Conservation (phyloP, 2,888 invertebrate genomes). For the Cataglyphis altisquamis region DNA sequence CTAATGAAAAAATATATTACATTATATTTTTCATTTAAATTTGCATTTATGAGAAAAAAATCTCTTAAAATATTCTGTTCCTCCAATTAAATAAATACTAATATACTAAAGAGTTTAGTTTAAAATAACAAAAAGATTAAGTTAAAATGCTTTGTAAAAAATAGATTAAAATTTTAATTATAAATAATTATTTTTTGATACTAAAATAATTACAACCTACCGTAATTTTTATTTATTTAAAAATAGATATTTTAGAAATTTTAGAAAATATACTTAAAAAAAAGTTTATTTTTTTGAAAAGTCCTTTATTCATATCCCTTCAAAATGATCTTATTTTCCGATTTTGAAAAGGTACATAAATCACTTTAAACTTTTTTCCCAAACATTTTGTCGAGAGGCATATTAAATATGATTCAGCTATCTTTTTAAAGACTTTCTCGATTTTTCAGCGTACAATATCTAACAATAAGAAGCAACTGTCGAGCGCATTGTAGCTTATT, state of each 20-base stretch:
- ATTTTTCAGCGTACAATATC: background rate
- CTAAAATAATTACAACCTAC: background rate
- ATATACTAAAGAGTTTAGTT: background rate
- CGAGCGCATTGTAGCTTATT: constrained; percentile 3
- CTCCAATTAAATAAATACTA: constrained; percentile 7
- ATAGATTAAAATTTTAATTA: background rate
- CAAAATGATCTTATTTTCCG: background rate
- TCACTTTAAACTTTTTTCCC: background rate
- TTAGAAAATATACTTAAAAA: background rate
- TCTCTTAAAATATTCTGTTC: too few species aligned
- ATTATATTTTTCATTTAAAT: background rate
- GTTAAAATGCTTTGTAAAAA: background rate
- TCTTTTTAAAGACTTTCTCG: background rate
- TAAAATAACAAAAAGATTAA: background rate
- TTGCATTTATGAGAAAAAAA: background rate
- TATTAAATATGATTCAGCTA: background rate
- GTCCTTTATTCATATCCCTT: background rate
- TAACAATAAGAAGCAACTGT: background rate
- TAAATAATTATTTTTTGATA: too few species aligned
- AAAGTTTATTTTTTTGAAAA: background rate
- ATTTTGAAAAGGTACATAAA: background rate
- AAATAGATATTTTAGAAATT: background rate
- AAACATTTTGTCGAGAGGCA: background rate
- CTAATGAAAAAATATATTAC: constrained; percentile 29
- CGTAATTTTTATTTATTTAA: background rate